phyloP scores from a whole-genome alignment of 1,140 invertebrate species.

The Drosophila kikkawai region DNA sequence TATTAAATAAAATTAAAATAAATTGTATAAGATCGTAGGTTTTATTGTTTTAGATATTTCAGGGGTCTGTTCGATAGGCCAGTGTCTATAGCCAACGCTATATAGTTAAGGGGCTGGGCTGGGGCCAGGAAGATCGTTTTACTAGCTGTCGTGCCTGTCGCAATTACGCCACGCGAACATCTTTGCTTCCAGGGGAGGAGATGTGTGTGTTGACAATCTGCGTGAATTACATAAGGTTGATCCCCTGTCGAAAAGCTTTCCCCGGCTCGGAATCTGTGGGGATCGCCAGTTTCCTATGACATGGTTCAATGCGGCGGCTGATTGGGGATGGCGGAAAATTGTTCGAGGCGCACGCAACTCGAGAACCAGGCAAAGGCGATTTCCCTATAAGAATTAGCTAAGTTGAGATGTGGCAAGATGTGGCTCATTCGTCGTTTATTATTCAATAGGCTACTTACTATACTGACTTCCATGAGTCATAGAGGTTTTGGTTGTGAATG shows the following conservation, averaged over 20 bases:
- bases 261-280: slow-evolving; percentile 5
- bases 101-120: slow-evolving; percentile 6
- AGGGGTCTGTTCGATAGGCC: slow-evolving; percentile 1
- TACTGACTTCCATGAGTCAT: not conserved
- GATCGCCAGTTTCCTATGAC: slow-evolving; percentile 40
- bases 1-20: not conserved
- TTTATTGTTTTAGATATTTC: not conserved
- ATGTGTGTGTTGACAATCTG: slow-evolving; percentile 58
- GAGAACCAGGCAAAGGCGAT: slow-evolving; percentile 6
- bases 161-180: slow-evolving; percentile 54
- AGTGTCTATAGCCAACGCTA: not conserved
- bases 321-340: slow-evolving; percentile 54
- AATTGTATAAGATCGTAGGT: not conserved
- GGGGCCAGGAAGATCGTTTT: slow-evolving; percentile 23
- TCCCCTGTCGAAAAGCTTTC: slow-evolving; percentile 34
- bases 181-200: slow-evolving; percentile 14
- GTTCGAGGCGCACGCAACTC: slow-evolving; percentile 59
- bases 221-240: slow-evolving; percentile 37
- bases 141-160: slow-evolving; percentile 52
- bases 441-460: slow-evolving; percentile 25
- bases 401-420: not conserved
- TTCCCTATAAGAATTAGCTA: slow-evolving; percentile 19
- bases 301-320: slow-evolving; percentile 69
- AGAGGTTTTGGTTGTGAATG: not conserved
- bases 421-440: slow-evolving; percentile 29